Evolutionary conservation across 53 echinoderm and acorn worm species (phyloP).

Genomic region (Antedon mediterranea): DNA sequence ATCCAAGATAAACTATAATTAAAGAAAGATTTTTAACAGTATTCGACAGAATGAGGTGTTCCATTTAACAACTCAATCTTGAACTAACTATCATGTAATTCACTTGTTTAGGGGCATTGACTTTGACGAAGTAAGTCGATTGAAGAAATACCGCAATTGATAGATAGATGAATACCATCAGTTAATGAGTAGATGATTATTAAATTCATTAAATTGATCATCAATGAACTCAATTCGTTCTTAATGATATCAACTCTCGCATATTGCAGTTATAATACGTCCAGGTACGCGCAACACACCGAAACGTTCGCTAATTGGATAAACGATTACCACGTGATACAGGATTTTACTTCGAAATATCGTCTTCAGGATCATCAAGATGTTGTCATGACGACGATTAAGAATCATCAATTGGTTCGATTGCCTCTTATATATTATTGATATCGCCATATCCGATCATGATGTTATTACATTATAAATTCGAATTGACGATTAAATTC

Average conservation of each 20-base stretch:
- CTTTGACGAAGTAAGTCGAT: not conserved
- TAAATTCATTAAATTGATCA: not conserved
- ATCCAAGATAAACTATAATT: not conserved
- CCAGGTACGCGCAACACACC: not conserved
- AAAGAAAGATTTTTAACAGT: not conserved
- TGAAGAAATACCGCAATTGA: not conserved
- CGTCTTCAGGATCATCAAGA: not conserved
- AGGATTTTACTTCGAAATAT: not conserved
- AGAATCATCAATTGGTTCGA: not conserved
- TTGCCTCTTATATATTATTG: not conserved
- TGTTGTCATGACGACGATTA: not conserved
- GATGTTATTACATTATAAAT: not conserved
- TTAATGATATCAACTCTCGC: not conserved
- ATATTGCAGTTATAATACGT: not conserved
- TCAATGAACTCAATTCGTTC: not conserved
- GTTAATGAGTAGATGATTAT: not conserved
- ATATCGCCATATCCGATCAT: not conserved
- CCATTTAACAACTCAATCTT: not conserved
- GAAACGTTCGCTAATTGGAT: not conserved
- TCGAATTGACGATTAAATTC: not conserved
- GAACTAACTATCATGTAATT: not conserved
- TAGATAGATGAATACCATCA: not conserved
- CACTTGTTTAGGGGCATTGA: not conserved
- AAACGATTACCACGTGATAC: not conserved
- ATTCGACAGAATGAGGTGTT: not conserved